These are phyloP conservation scores for Serinus canaria DNA, from an alignment of 2,113 vertebrate genomes.

Conservation along the genomic window DNA sequence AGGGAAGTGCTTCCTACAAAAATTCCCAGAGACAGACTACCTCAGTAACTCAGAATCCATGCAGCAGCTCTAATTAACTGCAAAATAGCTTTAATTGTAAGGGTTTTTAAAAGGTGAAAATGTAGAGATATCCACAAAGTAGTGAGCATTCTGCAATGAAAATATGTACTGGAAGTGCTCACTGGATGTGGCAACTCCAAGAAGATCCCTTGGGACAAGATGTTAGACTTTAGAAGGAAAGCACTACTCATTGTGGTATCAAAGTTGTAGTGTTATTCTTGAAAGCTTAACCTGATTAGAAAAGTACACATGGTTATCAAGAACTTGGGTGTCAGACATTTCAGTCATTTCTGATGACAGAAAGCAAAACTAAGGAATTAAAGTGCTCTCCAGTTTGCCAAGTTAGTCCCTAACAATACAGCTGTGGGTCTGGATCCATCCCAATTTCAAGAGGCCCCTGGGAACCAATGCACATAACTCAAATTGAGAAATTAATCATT, in stretches of 20 bases:
- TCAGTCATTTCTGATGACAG: neutral
- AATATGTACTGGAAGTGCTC: neutral
- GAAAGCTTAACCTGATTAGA: neutral
- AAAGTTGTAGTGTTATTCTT: neutral
- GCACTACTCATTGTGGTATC: neutral
- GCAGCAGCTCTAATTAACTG: neutral
- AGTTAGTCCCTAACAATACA: neutral
- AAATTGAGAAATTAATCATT: neutral
- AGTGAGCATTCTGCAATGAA: neutral
- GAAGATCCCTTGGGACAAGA: neutral
- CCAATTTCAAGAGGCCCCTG: neutral
- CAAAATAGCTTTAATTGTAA: neutral
- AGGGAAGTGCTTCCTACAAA: neutral
- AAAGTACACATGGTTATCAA: neutral
- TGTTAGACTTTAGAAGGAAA: neutral
- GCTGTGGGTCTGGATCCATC: neutral
- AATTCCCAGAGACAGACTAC: neutral
- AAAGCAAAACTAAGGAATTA: neutral
- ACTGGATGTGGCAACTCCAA: neutral
- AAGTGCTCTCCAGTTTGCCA: neutral
- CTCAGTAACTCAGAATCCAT: neutral
- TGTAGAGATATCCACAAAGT: neutral
- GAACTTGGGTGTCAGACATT: neutral
- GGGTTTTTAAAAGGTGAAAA: fast-evolving
- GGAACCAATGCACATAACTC: neutral